Percentiles rank a stretch among this genome's conserved stretches.
phyloP scores from a whole-genome alignment of 2,797 vertebrate species.

The Leptoclinus maculatus region DNA sequence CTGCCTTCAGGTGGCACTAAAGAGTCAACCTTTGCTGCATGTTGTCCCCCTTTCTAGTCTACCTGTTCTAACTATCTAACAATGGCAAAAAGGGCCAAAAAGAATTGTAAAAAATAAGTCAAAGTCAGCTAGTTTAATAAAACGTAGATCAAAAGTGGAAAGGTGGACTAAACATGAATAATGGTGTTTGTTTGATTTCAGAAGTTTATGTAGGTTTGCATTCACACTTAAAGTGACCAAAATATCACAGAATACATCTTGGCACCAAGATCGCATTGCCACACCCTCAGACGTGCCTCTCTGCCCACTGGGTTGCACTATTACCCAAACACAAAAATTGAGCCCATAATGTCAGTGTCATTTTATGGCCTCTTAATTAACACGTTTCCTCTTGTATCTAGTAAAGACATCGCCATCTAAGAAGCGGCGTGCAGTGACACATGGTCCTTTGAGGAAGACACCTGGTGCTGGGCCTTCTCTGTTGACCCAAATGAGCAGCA shows the following conservation, averaged over 20 bases:
- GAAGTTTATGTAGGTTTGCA: background rate
- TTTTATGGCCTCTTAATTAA: background rate
- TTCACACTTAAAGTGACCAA: background rate
- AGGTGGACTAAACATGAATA: background rate
- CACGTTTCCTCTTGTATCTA: slow-evolving; percentile 56
- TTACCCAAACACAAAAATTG: background rate
- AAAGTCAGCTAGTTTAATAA: background rate
- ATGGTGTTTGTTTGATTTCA: background rate
- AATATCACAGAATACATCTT: background rate
- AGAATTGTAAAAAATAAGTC: background rate
- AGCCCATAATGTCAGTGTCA: background rate
- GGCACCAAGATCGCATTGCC: background rate
- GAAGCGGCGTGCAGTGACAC: slow-evolving; percentile 86
- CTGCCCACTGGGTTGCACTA: background rate
- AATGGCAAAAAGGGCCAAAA: background rate
- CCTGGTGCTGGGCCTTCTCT: slow-evolving; percentile 50
- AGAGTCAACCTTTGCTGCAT: background rate
- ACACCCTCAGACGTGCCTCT: background rate
- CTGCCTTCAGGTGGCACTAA: background rate
- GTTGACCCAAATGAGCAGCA: slow-evolving; percentile 74
- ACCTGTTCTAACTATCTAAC: background rate
- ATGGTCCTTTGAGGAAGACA: slow-evolving; percentile 78
- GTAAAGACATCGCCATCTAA: slow-evolving; percentile 92
- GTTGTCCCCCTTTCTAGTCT: background rate
- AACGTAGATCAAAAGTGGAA: background rate